Percentiles rank a stretch among this genome's conserved stretches.
phyloP scores from a whole-genome alignment of 2,888 invertebrate species.

The Melipona bicolor region DNA sequence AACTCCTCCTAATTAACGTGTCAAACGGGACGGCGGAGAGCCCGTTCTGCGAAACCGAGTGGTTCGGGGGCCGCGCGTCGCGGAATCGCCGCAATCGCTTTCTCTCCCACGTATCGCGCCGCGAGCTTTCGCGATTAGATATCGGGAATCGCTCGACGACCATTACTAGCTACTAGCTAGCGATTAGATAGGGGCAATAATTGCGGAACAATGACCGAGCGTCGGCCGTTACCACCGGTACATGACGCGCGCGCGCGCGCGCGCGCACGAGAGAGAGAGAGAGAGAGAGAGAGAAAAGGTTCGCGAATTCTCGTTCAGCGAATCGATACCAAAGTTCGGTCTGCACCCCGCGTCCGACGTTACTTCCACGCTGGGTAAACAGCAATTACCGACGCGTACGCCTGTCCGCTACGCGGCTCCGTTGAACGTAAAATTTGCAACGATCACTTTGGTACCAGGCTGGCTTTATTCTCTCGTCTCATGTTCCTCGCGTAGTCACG shows the following conservation, averaged over 20 bases:
- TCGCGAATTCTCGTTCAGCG: constrained; percentile 57
- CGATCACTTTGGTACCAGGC: neutral
- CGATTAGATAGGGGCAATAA: constrained; percentile 75
- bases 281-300: constrained; percentile 22
- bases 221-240: constrained; percentile 66
- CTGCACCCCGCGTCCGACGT: constrained; percentile 16
- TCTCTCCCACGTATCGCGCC: constrained; percentile 59
- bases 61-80: constrained; percentile 3
- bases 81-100: constrained; percentile 61
- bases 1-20: constrained; percentile 32
- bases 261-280: constrained; percentile 18
- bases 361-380: constrained; percentile 47
- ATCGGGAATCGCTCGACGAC: constrained; percentile 66
- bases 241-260: constrained; percentile 41
- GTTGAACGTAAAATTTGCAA: neutral
- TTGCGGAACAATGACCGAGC: constrained; percentile 75
- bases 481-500: too few relatives aligned
- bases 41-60: neutral
- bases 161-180: constrained; percentile 64
- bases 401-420: neutral
- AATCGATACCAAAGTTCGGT: constrained; percentile 54
- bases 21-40: constrained; percentile 1
- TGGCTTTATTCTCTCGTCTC: too few relatives aligned
- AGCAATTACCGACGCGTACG: constrained; percentile 23
- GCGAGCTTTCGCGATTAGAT: constrained; percentile 68